Evolutionary conservation across 2,113 vertebrate genomes (phyloP).

Genomic region (Nipponia nippon): DNA sequence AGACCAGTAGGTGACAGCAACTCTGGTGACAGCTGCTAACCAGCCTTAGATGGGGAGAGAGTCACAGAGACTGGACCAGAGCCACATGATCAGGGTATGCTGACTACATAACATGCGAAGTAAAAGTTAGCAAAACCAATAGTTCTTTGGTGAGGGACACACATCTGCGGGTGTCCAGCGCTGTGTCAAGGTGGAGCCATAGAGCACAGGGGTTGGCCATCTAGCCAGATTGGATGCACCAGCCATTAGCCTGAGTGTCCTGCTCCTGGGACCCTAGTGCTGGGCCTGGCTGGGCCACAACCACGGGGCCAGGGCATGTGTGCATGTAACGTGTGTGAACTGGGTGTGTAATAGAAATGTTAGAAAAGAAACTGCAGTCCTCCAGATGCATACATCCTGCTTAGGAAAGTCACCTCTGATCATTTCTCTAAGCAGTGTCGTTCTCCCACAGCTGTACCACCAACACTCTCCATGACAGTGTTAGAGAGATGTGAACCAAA

Average conservation of each 20-base stretch:
- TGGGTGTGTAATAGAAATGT: background rate
- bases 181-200: background rate
- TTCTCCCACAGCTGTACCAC: background rate
- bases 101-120: background rate
- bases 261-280: background rate
- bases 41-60: background rate
- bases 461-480: background rate
- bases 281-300: background rate
- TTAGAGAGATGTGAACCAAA: background rate
- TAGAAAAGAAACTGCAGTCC: background rate
- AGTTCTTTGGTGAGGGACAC: background rate
- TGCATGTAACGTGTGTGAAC: background rate
- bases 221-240: background rate
- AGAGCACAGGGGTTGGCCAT: background rate
- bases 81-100: background rate
- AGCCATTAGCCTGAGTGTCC: background rate
- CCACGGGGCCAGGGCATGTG: accelerated
- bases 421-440: background rate
- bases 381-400: background rate
- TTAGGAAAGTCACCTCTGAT: background rate
- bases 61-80: background rate
- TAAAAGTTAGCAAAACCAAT: background rate
- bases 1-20: background rate
- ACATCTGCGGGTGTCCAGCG: background rate
- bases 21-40: background rate